phyloP scores from a whole-genome alignment of 2,888 invertebrate species.

The Pycnomerus fuliginosus region DNA sequence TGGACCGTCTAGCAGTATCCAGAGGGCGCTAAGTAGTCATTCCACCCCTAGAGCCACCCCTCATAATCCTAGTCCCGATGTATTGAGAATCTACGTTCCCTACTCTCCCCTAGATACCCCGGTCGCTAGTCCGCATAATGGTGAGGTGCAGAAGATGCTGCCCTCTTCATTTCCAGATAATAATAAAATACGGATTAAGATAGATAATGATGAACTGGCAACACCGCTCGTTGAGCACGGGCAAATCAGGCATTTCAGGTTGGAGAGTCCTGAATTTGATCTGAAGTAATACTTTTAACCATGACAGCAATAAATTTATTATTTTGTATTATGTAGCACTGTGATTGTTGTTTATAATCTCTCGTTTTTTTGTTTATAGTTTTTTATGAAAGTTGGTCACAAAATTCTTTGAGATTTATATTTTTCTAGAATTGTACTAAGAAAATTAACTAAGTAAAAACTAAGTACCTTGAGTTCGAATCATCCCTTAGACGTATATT shows the following conservation, averaged over 20 bases:
- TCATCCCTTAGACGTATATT: no score
- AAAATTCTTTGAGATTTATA: no score
- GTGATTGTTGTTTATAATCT: no score
- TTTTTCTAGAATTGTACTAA: no score
- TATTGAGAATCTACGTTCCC: constrained; percentile 77
- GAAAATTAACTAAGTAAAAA: no score
- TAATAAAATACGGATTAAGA: constrained; percentile 73
- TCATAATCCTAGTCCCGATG: constrained; percentile 68
- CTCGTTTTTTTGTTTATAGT: no score
- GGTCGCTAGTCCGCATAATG: constrained; percentile 56
- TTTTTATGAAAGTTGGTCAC: no score
- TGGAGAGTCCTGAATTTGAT: constrained; percentile 49
- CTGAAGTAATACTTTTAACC: constrained; percentile 41
- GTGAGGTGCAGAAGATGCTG: constrained; percentile 50
- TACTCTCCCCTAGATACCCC: constrained; percentile 64
- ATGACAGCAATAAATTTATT: no score
- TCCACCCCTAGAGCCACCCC: constrained; percentile 67
- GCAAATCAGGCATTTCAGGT: constrained; percentile 51
- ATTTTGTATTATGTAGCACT: no score
- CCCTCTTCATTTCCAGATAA: constrained; percentile 62
- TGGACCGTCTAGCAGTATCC: constrained; percentile 54
- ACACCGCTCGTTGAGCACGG: constrained; percentile 65
- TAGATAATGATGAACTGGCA: constrained; percentile 67
- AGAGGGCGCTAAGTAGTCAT: constrained; percentile 56
- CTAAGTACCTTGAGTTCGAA: no score